A percentile compares a stretch with the other conserved stretches of the same genome.
These are phyloP conservation scores for Ophion ellenae DNA, from an alignment of 2,888 invertebrate genomes.

Conservation along the genomic window DNA sequence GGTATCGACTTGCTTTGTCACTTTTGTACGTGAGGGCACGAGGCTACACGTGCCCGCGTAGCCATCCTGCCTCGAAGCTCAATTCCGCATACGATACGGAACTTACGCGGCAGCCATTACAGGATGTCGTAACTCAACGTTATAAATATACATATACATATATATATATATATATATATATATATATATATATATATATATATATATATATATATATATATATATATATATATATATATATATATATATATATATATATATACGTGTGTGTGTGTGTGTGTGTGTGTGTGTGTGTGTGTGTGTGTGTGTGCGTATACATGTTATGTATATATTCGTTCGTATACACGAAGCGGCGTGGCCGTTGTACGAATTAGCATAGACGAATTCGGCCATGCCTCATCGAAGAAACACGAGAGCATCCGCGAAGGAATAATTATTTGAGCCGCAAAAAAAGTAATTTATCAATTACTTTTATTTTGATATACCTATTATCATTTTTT, in stretches of 20 bases:
- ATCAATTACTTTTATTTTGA: not conserved
- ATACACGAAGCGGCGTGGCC: constrained; percentile 13
- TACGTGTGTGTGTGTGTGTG: no score
- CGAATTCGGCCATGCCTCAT: constrained; percentile 32
- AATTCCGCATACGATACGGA: constrained; percentile 12
- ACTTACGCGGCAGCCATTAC: constrained; percentile 19
- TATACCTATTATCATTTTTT: not conserved
- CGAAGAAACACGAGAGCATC: not conserved
- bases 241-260: no score
- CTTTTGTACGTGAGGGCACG: constrained; percentile 46
- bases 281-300: no score
- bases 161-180: no score
- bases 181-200: no score
- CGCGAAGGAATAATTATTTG: not conserved
- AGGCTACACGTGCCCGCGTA: constrained; percentile 26
- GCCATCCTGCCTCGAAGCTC: constrained; percentile 7
- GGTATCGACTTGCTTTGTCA: constrained; percentile 42
- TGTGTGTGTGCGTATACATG: no score
- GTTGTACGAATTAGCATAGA: constrained; percentile 47
- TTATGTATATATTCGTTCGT: not conserved
- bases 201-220: no score
- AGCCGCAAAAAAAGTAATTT: not conserved
- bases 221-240: no score
- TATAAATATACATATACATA: not conserved
- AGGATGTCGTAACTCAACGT: constrained; percentile 40